Evolutionary conservation across 1,140 invertebrate genomes (phyloP).

Genomic region (Atta cephalotes): DNA sequence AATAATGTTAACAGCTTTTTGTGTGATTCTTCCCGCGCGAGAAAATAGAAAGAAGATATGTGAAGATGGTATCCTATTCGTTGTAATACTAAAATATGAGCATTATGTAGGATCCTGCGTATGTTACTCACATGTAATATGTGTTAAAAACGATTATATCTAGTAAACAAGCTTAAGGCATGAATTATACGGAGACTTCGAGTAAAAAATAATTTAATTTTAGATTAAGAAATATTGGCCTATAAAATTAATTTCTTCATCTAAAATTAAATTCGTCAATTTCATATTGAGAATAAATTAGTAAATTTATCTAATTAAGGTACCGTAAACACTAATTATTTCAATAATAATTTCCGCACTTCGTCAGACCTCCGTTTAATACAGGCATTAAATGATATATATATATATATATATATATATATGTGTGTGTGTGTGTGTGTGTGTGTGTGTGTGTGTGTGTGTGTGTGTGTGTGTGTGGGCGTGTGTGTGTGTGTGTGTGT

Average conservation of each 20-base stretch:
- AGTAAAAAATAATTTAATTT: constrained; percentile 41
- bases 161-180: constrained; percentile 76
- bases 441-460: not conserved
- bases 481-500: no score
- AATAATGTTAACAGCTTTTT: constrained; percentile 61
- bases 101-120: constrained; percentile 83
- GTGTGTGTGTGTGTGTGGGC: constrained; percentile 41
- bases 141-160: constrained; percentile 81
- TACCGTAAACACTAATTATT: constrained; percentile 24
- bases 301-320: not conserved
- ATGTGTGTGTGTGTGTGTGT: constrained; percentile 31
- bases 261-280: constrained; percentile 18
- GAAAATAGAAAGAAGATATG: constrained; percentile 71
- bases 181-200: constrained; percentile 75
- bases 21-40: constrained; percentile 46
- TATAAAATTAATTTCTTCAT: constrained; percentile 10
- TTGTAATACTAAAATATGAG: constrained; percentile 85
- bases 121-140: constrained; percentile 80
- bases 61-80: constrained; percentile 82
- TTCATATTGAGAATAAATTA: constrained; percentile 39
- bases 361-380: constrained; percentile 66
- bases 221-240: not conserved
- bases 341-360: not conserved
- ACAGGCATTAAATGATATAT: constrained; percentile 71
- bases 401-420: constrained; percentile 66